Conservation (phyloP, 2,888 invertebrate species). For the Acanthoscelides obtectus region DNA sequence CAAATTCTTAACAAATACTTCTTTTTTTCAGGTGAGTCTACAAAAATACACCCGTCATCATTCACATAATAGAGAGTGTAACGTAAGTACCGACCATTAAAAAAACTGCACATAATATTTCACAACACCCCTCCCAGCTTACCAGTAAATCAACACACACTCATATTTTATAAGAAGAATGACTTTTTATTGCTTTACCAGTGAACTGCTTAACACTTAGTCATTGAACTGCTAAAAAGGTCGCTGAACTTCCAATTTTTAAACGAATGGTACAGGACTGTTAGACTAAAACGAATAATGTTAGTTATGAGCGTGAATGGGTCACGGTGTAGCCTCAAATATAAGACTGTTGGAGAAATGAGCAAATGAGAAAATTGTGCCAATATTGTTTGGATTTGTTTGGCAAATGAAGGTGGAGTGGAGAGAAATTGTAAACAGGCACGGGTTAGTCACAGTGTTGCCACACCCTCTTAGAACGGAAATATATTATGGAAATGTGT, state of each 20-base stretch:
- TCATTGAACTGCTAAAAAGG: background rate
- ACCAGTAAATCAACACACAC: background rate
- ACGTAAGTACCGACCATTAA: background rate
- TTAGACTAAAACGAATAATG: background rate
- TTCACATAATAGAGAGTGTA: background rate
- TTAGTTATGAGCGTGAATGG: too few species aligned
- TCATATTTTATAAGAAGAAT: background rate
- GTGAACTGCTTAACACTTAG: background rate
- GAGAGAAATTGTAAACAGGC: too few species aligned
- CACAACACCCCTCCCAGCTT: background rate
- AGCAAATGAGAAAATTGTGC: too few species aligned
- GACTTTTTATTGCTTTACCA: background rate
- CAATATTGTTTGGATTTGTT: too few species aligned
- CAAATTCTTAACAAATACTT: background rate
- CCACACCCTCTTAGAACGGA: too few species aligned
- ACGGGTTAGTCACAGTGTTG: too few species aligned
- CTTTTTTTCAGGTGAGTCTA: background rate
- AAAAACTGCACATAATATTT: background rate
- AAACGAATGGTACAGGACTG: background rate
- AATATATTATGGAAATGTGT: too few species aligned
- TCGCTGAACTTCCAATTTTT: background rate
- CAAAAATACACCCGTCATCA: background rate
- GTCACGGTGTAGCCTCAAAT: too few species aligned
- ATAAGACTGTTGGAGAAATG: too few species aligned
- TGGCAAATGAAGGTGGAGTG: too few species aligned